Percentiles rank a stretch among this genome's conserved stretches.
Evolutionary conservation across 2,113 vertebrate genomes (phyloP).

Genomic region (Neodon shergylaensis): DNA sequence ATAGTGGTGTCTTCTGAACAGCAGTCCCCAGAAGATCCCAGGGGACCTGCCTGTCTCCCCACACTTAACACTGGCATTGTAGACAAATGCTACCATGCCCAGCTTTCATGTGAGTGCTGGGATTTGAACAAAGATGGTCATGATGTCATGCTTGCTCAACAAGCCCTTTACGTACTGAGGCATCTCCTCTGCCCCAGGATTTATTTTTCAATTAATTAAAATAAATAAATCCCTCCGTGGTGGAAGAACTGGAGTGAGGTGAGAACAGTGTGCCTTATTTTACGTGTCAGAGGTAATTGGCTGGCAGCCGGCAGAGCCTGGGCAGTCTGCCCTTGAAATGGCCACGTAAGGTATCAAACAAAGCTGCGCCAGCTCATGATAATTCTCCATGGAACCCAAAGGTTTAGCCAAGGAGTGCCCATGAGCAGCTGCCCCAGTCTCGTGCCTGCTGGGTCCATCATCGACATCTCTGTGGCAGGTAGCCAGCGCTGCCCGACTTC

Average conservation of each 20-base stretch:
- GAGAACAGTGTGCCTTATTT: conserved; percentile 48
- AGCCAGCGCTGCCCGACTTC: neutral
- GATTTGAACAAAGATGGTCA: neutral
- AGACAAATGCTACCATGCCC: neutral
- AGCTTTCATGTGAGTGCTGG: neutral
- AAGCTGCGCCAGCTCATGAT: conserved; percentile 7
- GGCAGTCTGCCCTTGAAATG: conserved; percentile 33
- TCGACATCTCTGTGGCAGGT: neutral
- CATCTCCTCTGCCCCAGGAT: neutral
- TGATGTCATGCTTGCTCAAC: neutral
- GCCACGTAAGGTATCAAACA: neutral
- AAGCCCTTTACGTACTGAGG: neutral
- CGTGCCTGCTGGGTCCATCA: neutral
- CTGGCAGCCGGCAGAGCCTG: conserved; percentile 15
- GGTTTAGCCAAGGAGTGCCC: neutral
- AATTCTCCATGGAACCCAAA: conserved; percentile 20
- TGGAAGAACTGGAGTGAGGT: neutral
- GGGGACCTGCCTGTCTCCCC: neutral
- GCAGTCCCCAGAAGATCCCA: neutral
- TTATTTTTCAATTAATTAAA: conserved; percentile 34
- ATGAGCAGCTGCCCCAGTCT: neutral
- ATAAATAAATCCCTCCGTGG: neutral
- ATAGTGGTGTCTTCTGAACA: neutral
- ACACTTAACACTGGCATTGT: neutral
- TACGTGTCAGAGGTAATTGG: conserved; percentile 55